These are phyloP conservation scores for Channa argus DNA, from an alignment of 2,113 vertebrate species.

Conservation along the genomic window DNA sequence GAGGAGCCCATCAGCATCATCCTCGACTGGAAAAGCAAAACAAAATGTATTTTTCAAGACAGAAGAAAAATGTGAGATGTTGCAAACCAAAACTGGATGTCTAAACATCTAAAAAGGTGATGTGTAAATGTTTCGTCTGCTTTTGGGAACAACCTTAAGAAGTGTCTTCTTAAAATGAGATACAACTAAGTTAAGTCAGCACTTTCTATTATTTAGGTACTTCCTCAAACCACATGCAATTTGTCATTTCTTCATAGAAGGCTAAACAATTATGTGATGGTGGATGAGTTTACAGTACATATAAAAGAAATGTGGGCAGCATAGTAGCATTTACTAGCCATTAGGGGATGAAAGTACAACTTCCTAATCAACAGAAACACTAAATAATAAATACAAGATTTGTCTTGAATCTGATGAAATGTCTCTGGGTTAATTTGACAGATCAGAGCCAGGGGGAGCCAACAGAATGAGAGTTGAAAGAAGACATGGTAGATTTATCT, in stretches of 20 bases:
- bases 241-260: slow-evolving; percentile 10
- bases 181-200: background rate
- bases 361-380: slow-evolving; percentile 3
- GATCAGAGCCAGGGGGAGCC: slow-evolving; percentile 66
- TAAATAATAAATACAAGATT: slow-evolving; percentile 57
- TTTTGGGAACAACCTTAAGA: too few species aligned
- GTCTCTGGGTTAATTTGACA: slow-evolving; percentile 61
- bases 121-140: too few species aligned
- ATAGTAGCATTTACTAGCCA: slow-evolving; percentile 2
- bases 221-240: too few species aligned
- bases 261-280: background rate
- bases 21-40: slow-evolving; percentile 78
- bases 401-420: slow-evolving; percentile 67
- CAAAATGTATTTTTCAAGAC: background rate
- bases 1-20: slow-evolving; percentile 88
- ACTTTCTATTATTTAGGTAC: background rate
- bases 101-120: too few species aligned
- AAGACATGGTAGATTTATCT: slow-evolving; percentile 74
- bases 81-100: too few species aligned
- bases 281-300: background rate
- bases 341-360: background rate
- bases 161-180: too few species aligned
- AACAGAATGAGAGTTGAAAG: slow-evolving; percentile 69
- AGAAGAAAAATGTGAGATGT: background rate
- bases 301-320: background rate